Evolutionary conservation across 1,140 invertebrate species (phyloP).

Genomic region (Lordiphosa stackelbergi): DNA sequence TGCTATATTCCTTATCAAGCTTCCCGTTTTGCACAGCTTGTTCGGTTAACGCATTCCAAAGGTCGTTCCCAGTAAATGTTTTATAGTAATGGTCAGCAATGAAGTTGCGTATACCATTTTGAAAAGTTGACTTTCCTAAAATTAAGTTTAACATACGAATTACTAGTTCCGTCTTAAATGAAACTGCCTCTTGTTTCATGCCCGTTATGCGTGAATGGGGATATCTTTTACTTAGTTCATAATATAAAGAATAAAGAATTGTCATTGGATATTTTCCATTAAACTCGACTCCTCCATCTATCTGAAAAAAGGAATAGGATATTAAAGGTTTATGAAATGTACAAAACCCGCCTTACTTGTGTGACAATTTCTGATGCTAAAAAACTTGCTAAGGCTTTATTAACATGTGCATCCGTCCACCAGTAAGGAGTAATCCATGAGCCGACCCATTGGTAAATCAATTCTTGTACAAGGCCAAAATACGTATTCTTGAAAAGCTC

Average conservation of each 20-base stretch:
- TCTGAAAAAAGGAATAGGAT: slow-evolving; percentile 72
- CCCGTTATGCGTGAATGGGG: slow-evolving; percentile 84
- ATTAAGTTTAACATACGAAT: slow-evolving; percentile 95
- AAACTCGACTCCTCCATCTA: slow-evolving; percentile 82
- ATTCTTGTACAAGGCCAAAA: slow-evolving; percentile 82
- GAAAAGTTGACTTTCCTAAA: slow-evolving; percentile 88
- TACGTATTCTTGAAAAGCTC: slow-evolving; percentile 81
- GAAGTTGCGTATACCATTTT: slow-evolving; percentile 85
- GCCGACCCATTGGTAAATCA: slow-evolving; percentile 87
- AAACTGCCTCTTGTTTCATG: slow-evolving; percentile 84
- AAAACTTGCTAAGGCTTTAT: slow-evolving; percentile 85
- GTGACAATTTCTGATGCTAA: slow-evolving; percentile 83
- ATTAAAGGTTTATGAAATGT: background rate
- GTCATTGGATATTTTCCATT: slow-evolving; percentile 87
- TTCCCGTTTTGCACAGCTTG: slow-evolving; percentile 81
- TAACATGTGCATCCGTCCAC: slow-evolving; percentile 85
- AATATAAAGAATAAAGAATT: slow-evolving; percentile 85
- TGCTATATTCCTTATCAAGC: slow-evolving; percentile 79
- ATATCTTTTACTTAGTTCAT: slow-evolving; percentile 85
- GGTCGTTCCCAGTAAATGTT: slow-evolving; percentile 87
- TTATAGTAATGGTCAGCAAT: slow-evolving; percentile 83
- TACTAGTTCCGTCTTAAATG: slow-evolving; percentile 88
- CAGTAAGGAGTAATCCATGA: slow-evolving; percentile 83
- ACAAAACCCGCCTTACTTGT: slow-evolving; percentile 78
- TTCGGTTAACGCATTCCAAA: slow-evolving; percentile 87